Base-by-base conservation (phyloP, 1,140 invertebrate genomes). In the Drosophila nigrodunni region DNA sequence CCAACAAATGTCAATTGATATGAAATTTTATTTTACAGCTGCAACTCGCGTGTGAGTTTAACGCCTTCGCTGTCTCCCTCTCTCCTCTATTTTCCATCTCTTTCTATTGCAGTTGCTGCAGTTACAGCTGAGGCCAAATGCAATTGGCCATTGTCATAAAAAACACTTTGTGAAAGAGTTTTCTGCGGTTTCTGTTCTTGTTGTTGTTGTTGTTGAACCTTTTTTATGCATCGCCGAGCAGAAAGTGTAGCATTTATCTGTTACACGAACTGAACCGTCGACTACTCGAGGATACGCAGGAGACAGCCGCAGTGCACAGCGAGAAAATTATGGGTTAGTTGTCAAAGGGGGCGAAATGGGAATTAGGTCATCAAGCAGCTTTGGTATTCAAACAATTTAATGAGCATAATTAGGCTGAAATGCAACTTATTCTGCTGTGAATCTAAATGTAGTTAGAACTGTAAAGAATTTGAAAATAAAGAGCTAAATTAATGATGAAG, bases 131-230 rank as follows among this genome's bases (percentile, higher is more conserved):
- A 65, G 60, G 75, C 65, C 79, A 74, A 88, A 78, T 87, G 83
- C 83, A 74, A 88, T 88, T 88, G 83, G 85, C 83, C 74, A 88
- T 89, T 82, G 85, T 77, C 86, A 80, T 88, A 89, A 89, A 88
- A 89, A 85, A 88, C 86, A 88, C 85, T 88, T 89, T 89, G 80
- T 88, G 85, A 83, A 89, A 87, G 83, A 87, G 85, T 88, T 88
- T 88, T 73, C 67, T 80, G 65, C 41, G 62, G 71, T 78, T 78
- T 58, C 37, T 49, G 57, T 73, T 66, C 34, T 57, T 52, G 49
- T 69, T 58, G 44, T 25, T 49, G 65, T 44, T 65, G 70, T 58
- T 62, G 77, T 88, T 66, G 73, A 52, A 89, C 85, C 85, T 81
- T 89, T 88, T 89, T 89, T 89, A 89, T 89, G 86, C 85, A 90